Evolutionary conservation across 2,888 invertebrate genomes (phyloP), one percentile per base, ranked within the genome.

Genomic region (Lasioglossum pauxillum): DNA sequence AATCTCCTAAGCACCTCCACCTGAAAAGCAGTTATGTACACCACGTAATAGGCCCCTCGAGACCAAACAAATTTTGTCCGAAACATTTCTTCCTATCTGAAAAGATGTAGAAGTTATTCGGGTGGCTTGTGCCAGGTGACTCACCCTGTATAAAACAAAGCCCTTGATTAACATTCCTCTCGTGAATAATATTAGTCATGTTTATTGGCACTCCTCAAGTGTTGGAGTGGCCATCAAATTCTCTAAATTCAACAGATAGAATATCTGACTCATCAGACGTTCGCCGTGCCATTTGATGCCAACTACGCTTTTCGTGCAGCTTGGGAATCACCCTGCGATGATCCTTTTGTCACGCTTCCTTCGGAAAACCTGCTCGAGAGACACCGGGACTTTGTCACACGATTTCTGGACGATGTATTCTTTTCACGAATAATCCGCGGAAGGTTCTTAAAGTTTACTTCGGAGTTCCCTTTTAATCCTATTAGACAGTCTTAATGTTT

Each of bases 361-460:
- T 14, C 2, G 14, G 27, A 41, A 23, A 71, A n/a, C 38, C 69
- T 19, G 38, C 35, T 41, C n/a, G 16, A 38, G 38, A 10, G 35
- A 23, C 35, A 67, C 23, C 67, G 23, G 31, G n/a, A n/a, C 44
- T 77, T 31, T 14, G 31, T 38, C 67, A 41, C 5, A 53, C n/a
- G 14, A 79, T 67, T 82, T 41, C 44, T 10, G 49, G 79, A 41
- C 64, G 49, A 53, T 67, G 41, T 69, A 57, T 82, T 80, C 74
- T 69, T 69, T 64, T 57, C 14, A 27, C 41, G 75, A 71, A n/a
- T 78, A 78, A 81, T 83, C 83, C 82, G 16, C 8, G 71, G 49
- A 76, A 83, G 75, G 75, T 75, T 81, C 75, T 81, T 80, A 83
- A 83, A 83, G 75, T 81, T 80, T n/a, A 72, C 60, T 44, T 60